Evolutionary conservation across 37 sponge, comb jelly and placozoan species (phyloP), one percentile per base, ranked within the genome.

Genomic region (Halichondria panicea): DNA sequence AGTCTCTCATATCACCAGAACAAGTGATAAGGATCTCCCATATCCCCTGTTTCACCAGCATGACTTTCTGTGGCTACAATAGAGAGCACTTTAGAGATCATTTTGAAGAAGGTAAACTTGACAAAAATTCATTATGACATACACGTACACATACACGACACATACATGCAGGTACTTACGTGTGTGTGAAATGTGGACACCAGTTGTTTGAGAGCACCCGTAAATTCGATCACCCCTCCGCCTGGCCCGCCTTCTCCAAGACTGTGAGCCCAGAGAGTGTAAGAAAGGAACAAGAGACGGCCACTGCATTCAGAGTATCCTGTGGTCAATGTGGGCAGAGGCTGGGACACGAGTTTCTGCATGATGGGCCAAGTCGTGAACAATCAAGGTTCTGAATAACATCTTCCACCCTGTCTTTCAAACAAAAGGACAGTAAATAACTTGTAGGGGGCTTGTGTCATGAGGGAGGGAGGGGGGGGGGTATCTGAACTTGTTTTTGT

Each of bases 321-420:
- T 97, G 98, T 45, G 89, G 83, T 66, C 94, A 97, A 61, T 97
- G 98, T 64, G 75, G 80, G 38, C 81, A 83, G 31, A 79, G 93
- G 22, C 76, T 97, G 15, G 98, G 98, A 27, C 98, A 97, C 70
- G 95, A 97, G 80, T 97, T 94, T 44, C 81, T 94, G n/a, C 68
- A 86, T 36, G 98, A 97, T 66, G 98, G 98, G 11, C 98, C 95
- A 8, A 88, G 72, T 43, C 8, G 39, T 4, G 98, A 95, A 22
- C 48, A 86, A 63, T 97, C 97, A n/a, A 89, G 98, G 45, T 97
- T 94, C 78, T 97, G 98, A 97, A 97, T 97, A 94, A 94, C 94
- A 91, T 94, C 95, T 57, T 68, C 90, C 80, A 84, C 90, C 55
- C 84, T 97, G 57, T 71, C 85, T 67, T 97, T 97, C 78, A 63